Conservation (phyloP, 2,797 vertebrate species). For the Clamator glandarius region DNA sequence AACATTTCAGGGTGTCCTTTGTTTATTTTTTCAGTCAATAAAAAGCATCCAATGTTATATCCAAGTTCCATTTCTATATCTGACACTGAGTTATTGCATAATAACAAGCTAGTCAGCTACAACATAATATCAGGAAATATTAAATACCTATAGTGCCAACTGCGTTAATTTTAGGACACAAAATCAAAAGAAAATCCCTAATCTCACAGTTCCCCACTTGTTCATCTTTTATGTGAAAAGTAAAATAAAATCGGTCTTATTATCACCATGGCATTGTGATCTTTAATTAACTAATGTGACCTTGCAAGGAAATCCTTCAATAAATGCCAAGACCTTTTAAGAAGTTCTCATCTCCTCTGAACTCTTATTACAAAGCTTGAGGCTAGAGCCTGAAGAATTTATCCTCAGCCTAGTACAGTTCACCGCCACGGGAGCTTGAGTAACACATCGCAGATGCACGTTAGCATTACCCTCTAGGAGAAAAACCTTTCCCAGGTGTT, state of each 20-base stretch:
- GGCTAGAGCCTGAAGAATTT: background rate
- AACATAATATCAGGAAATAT: background rate
- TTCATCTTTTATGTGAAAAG: background rate
- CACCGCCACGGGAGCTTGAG: background rate
- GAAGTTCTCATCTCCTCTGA: background rate
- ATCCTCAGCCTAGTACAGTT: background rate
- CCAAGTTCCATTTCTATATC: background rate
- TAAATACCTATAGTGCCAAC: background rate
- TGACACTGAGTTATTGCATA: background rate
- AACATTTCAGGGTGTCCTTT: background rate
- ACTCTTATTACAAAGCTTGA: background rate
- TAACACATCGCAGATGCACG: background rate
- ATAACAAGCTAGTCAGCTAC: background rate
- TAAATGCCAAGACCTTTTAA: background rate
- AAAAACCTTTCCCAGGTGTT: background rate
- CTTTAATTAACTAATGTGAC: conserved; percentile 12
- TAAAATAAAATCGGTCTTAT: background rate
- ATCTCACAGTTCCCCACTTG: background rate
- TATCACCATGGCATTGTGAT: background rate
- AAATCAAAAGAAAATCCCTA: background rate
- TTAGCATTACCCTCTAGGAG: background rate
- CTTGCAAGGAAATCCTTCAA: background rate
- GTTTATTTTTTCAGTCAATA: background rate
- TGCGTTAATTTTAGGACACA: background rate
- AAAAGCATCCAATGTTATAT: background rate